Evolutionary conservation across 2,888 invertebrate genomes (phyloP), one percentile per base, ranked within the genome.

Genomic region (Vandiemenella viatica): DNA sequence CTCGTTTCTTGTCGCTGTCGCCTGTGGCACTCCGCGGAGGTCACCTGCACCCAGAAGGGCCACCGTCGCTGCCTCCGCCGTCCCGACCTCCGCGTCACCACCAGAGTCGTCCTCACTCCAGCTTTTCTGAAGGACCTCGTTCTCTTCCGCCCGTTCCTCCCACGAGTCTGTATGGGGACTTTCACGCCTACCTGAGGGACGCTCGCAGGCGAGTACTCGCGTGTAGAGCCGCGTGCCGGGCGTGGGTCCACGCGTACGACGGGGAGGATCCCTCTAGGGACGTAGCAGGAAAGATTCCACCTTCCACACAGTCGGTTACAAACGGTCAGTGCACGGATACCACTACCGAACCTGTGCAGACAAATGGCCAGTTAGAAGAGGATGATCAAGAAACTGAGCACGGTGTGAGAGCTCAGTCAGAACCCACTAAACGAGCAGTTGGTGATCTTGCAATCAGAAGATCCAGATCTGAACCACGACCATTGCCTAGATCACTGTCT

Each of bases 111-210:
- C 65, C 70, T n/a, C 66, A 73, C 57, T 72, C 6, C n/a, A 13
- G 13, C 20, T n/a, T 8, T 38, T 5, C 43, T 7, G 42, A 46
- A n/a, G 47, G 50, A 44, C 51, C 53, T 17, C 21, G 50, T 20
- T 53, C 53, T 17, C 21, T 52, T 20, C 52, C 52, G 23, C 32
- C 32, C 10, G 48, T 42, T 15, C 23, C 50, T 1, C 46, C 43
- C 23, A 83, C 83, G 55, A 83, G 80, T 50, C 65, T 87, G 52
- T 83, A 80, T 61, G 81, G 82, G 23, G 86, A 86, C 65, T 84
- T 84, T 65, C 83, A 86, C 67, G 84, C 85, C 1, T 93, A 93
- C 67, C 70, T 95, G 22, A 80, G 81, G 61, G 88, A 89, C 64
- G 90, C 92, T 0, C 75, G 85, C 54, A 77, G 76, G 82, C 48